Conservation (phyloP, 2,888 invertebrate species). For the Thysanoteuthis rhombus region DNA sequence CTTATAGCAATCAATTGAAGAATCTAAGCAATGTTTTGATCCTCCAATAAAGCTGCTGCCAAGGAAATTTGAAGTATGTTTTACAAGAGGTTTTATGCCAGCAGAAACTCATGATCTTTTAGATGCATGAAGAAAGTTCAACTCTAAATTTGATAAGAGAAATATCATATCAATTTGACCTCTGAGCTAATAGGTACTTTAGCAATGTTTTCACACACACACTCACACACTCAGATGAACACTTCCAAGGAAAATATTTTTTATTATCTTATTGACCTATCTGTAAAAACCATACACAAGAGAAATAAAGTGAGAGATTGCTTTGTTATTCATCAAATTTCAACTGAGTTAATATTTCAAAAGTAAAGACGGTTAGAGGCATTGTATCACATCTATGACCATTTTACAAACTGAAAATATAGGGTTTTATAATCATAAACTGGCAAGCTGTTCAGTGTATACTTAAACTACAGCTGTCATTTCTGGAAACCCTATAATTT, state of each 20-base stretch:
- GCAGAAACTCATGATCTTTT: not conserved
- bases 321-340: not conserved
- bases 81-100: not conserved
- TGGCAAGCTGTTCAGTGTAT: not conserved
- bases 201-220: not conserved
- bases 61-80: too few species aligned
- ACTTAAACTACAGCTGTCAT: not conserved
- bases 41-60: too few species aligned
- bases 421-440: not conserved
- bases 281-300: not conserved
- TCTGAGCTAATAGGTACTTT: not conserved
- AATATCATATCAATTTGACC: not conserved
- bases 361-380: not conserved
- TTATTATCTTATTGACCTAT: not conserved
- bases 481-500: not conserved
- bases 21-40: too few species aligned
- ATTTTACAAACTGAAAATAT: not conserved
- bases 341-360: not conserved
- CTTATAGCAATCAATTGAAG: too few species aligned
- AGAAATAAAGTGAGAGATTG: not conserved
- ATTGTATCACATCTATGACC: not conserved
- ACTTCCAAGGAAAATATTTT: not conserved
- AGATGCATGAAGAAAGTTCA: not conserved
- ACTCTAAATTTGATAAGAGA: too few species aligned
- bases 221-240: not conserved